A percentile compares a stretch with the other conserved stretches of the same genome.
phyloP scores from a whole-genome alignment of 2,888 invertebrate genomes.

The Xanthia togata region DNA sequence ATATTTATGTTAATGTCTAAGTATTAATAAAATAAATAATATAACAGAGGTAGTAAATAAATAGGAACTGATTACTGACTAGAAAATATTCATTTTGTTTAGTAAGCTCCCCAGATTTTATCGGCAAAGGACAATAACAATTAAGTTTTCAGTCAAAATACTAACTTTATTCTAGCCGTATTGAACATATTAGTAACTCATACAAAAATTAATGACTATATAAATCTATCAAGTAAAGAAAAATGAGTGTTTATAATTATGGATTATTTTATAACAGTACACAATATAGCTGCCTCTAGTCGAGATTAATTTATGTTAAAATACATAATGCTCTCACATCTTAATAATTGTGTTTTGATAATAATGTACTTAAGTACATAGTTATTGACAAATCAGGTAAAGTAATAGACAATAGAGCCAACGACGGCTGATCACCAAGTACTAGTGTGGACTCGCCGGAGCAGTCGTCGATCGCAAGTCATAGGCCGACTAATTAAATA shows the following conservation, averaged over 20 bases:
- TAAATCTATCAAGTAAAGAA: slow-evolving; percentile 59
- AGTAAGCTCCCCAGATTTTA: slow-evolving; percentile 78
- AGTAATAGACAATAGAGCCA: slow-evolving; percentile 55
- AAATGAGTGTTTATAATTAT: slow-evolving; percentile 63
- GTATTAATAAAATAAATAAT: slow-evolving; percentile 35
- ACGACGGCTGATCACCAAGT: slow-evolving; percentile 50
- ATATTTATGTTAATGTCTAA: slow-evolving; percentile 30
- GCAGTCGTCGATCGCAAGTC: slow-evolving; percentile 71
- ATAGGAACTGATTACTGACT: slow-evolving; percentile 69
- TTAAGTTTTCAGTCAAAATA: slow-evolving; percentile 80
- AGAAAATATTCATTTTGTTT: slow-evolving; percentile 67
- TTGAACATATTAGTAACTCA: slow-evolving; percentile 67
- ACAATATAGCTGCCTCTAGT: slow-evolving; percentile 85
- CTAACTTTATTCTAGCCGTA: slow-evolving; percentile 76
- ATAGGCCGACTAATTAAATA: slow-evolving; percentile 85
- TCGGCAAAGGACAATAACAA: slow-evolving; percentile 79
- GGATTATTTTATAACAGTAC: slow-evolving; percentile 71
- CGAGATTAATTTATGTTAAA: slow-evolving; percentile 78
- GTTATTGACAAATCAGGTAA: slow-evolving; percentile 55
- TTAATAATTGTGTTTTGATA: slow-evolving; percentile 69
- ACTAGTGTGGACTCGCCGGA: slow-evolving; percentile 42
- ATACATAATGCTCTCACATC: slow-evolving; percentile 71
- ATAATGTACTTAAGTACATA: slow-evolving; percentile 57
- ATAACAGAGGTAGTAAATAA: slow-evolving; percentile 45
- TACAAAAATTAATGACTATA: slow-evolving; percentile 65